A percentile compares a stretch with the other conserved stretches of the same genome.
Conservation (phyloP, 2,113 vertebrate species). For the Ascaphus truei region DNA sequence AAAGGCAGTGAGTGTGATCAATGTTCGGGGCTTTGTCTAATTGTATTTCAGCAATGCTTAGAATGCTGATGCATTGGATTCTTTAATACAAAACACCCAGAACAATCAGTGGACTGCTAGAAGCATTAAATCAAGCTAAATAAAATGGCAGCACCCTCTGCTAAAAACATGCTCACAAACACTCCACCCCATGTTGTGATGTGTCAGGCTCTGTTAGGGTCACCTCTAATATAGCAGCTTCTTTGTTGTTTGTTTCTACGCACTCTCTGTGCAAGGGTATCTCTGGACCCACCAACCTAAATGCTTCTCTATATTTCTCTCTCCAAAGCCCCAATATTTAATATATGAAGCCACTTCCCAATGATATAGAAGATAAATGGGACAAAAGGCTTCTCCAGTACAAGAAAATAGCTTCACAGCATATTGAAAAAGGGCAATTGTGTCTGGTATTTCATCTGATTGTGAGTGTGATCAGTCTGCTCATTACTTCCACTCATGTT, state of each 20-base stretch:
- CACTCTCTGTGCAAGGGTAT: background rate
- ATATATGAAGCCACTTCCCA: too few relatives aligned
- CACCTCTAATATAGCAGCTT: background rate
- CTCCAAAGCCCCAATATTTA: too few relatives aligned
- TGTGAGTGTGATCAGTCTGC: too few relatives aligned
- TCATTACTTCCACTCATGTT: too few relatives aligned
- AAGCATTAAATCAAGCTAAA: conserved; percentile 6
- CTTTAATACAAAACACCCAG: conserved; percentile 25
- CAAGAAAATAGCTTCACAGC: too few relatives aligned
- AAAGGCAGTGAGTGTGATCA: background rate
- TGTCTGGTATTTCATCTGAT: too few relatives aligned
- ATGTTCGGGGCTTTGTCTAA: conserved; percentile 5
- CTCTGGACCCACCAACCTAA: background rate
- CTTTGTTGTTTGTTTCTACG: background rate
- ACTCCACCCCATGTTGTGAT: conserved; percentile 19
- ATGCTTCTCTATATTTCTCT: background rate
- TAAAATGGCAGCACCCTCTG: background rate
- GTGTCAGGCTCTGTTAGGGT: conserved; percentile 8
- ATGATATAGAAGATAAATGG: too few relatives aligned
- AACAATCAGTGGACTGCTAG: conserved; percentile 19
- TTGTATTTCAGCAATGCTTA: conserved; percentile 17
- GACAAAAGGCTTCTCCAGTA: too few relatives aligned
- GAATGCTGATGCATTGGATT: conserved; percentile 31
- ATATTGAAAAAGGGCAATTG: too few relatives aligned
- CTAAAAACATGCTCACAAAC: conserved; percentile 2